Conservation (phyloP, 2,888 invertebrate genomes). For the Tetranychus truncatus region DNA sequence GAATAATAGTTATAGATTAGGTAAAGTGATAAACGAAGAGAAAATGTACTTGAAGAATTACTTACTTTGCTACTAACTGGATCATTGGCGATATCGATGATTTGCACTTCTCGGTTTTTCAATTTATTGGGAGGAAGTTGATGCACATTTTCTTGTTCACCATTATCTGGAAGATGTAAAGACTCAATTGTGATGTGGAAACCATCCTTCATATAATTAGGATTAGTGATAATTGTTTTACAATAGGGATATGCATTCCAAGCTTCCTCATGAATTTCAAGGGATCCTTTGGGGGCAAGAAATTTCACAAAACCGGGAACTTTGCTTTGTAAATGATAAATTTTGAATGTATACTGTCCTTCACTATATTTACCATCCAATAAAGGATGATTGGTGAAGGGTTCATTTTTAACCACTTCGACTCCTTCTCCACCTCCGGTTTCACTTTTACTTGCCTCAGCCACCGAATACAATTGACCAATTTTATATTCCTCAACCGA, state of each 20-base stretch:
- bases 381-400: conserved; percentile 70
- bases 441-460: conserved; percentile 51
- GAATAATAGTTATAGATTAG: no score
- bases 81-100: conserved; percentile 92
- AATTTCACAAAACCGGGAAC: conserved; percentile 82
- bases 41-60: background rate
- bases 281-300: conserved; percentile 79
- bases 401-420: conserved; percentile 85
- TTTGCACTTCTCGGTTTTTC: conserved; percentile 65
- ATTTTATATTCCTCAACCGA: conserved; percentile 67
- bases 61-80: conserved; percentile 32
- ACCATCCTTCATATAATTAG: conserved; percentile 39
- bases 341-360: conserved; percentile 98
- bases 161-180: conserved; percentile 70
- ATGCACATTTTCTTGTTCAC: conserved; percentile 74
- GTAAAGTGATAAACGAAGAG: no score
- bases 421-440: conserved; percentile 53
- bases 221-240: conserved; percentile 65
- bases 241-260: conserved; percentile 99
- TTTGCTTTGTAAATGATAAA: conserved; percentile 95
- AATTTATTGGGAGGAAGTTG: conserved; percentile 71
- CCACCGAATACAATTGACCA: conserved; percentile 92
- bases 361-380: conserved; percentile 70
- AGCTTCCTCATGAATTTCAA: conserved; percentile 93
- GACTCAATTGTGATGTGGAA: conserved; percentile 59